Conservation (phyloP, 2,888 invertebrate genomes). For the Cerastoderma edule region DNA sequence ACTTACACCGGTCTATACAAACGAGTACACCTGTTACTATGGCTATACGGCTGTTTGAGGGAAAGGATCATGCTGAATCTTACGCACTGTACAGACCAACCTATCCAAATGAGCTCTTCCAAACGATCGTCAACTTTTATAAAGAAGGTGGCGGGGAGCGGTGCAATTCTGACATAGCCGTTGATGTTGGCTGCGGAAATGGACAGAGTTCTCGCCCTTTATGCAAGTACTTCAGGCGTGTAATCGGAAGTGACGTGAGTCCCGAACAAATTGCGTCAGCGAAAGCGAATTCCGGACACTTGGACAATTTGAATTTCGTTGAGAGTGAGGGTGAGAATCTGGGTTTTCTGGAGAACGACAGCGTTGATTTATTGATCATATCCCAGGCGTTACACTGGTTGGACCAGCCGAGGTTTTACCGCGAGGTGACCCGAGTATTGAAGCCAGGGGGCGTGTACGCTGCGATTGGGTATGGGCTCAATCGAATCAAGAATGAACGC, state of each 20-base stretch:
- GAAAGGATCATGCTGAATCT: constrained; percentile 59
- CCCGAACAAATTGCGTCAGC: constrained; percentile 45
- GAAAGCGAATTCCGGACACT: constrained; percentile 32
- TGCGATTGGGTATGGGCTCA: constrained; percentile 72
- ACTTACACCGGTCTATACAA: no score
- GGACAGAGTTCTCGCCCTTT: constrained; percentile 85
- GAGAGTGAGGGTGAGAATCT: constrained; percentile 83
- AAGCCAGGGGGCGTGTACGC: constrained; percentile 83
- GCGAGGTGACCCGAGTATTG: constrained; percentile 83
- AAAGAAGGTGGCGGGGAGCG: constrained; percentile 27
- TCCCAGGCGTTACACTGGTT: constrained; percentile 85
- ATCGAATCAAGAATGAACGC: constrained; percentile 54
- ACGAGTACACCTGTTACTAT: constrained; percentile 24
- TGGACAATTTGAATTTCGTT: constrained; percentile 72
- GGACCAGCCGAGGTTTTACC: constrained; percentile 83
- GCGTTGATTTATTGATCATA: constrained; percentile 83
- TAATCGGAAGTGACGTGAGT: constrained; percentile 85
- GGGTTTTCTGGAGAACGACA: constrained; percentile 65
- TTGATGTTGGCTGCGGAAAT: constrained; percentile 85
- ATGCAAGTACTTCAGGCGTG: constrained; percentile 83
- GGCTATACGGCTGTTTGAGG: constrained; percentile 65
- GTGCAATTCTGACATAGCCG: constrained; percentile 74
- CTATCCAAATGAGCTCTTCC: constrained; percentile 64
- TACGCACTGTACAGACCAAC: constrained; percentile 72
- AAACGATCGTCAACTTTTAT: constrained; percentile 66